Conservation (phyloP, 2,113 vertebrate species). For the Cyphomyrus discorhynchus region DNA sequence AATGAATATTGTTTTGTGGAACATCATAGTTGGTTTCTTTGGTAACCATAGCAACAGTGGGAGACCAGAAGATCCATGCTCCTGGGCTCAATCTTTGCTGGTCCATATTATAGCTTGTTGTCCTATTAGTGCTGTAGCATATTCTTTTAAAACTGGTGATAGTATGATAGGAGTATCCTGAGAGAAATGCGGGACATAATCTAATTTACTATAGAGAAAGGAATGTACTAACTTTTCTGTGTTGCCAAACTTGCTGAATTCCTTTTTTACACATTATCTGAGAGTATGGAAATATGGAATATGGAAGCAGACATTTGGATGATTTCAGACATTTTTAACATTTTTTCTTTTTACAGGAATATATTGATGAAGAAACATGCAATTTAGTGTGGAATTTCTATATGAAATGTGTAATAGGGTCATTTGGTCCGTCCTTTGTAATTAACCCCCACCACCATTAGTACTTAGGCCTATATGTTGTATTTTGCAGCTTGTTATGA, state of each 20-base stretch:
- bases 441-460: background rate
- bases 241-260: background rate
- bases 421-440: background rate
- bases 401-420: background rate
- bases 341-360: background rate
- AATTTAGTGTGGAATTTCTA: background rate
- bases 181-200: background rate
- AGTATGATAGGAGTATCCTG: background rate
- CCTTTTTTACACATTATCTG: background rate
- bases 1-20: background rate
- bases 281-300: background rate
- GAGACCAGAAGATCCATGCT: background rate
- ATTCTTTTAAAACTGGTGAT: background rate
- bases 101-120: background rate
- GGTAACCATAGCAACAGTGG: constrained; percentile 16
- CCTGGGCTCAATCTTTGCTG: background rate
- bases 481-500: background rate
- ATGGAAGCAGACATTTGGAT: background rate
- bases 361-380: background rate
- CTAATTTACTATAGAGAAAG: background rate
- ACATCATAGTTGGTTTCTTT: background rate
- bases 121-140: background rate
- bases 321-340: background rate
- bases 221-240: background rate
- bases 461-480: background rate